A percentile compares a stretch with the other conserved stretches of the same genome.
Evolutionary conservation across 1,140 invertebrate genomes (phyloP).

Genomic region (Drosophila repleta): DNA sequence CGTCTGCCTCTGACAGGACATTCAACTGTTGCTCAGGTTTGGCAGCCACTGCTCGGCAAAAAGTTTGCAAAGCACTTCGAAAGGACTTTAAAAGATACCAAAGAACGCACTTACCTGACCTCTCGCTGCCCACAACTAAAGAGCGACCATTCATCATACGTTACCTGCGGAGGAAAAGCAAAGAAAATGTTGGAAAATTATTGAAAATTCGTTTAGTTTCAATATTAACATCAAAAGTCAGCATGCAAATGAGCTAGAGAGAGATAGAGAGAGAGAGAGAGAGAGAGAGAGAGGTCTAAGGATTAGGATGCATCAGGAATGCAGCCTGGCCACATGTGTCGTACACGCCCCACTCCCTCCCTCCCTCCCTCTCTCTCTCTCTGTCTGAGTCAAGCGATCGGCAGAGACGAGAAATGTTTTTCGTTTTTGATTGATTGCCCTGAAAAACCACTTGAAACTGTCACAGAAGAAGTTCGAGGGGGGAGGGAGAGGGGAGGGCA

Average conservation of each 20-base stretch:
- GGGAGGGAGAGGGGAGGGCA: neutral
- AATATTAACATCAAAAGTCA: neutral
- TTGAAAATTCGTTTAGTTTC: slow-evolving; percentile 1
- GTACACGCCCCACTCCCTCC: slow-evolving; percentile 6
- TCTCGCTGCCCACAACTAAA: slow-evolving; percentile 1
- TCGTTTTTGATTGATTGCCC: slow-evolving; percentile 76
- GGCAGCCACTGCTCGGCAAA: slow-evolving; percentile 5
- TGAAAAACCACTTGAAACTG: slow-evolving; percentile 79
- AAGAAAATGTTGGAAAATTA: neutral
- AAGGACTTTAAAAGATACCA: neutral
- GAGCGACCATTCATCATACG: slow-evolving; percentile 50
- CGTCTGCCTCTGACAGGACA: slow-evolving; percentile 67
- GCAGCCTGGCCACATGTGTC: slow-evolving; percentile 61
- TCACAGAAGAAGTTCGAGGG: slow-evolving; percentile 36
- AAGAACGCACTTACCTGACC: slow-evolving; percentile 65
- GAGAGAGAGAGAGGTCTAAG: slow-evolving; percentile 1
- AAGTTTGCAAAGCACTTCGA: neutral
- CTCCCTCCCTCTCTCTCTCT: slow-evolving; percentile 24
- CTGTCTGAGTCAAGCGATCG: slow-evolving; percentile 1
- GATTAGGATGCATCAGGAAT: slow-evolving; percentile 63
- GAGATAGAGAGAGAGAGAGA: neutral
- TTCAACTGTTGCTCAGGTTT: slow-evolving; percentile 23
- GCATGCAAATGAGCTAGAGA: slow-evolving; percentile 60
- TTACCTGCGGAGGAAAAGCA: slow-evolving; percentile 64
- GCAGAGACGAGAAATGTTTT: slow-evolving; percentile 59